phyloP scores from a whole-genome alignment of 2,797 vertebrate species.

The Hyperoplus lanceolatus region DNA sequence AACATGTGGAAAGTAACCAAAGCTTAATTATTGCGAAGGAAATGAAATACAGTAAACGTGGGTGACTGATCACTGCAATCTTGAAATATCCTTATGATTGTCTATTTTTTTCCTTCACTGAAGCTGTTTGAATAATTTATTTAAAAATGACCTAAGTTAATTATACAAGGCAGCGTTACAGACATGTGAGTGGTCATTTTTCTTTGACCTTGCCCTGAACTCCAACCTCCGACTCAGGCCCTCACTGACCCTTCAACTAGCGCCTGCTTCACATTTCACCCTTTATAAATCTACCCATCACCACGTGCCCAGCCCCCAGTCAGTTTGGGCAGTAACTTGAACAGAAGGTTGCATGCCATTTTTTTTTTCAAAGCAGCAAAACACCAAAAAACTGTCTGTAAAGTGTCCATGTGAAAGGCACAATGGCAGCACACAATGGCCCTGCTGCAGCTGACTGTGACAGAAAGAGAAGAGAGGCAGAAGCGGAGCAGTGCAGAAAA shows the following conservation, averaged over 20 bases:
- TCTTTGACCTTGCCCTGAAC: slow-evolving; percentile 78
- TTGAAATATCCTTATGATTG: slow-evolving; percentile 9
- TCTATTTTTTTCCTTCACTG: slow-evolving; percentile 4
- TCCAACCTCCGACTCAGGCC: slow-evolving; percentile 62
- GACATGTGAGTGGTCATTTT: slow-evolving; percentile 25
- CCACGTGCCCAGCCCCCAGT: slow-evolving; percentile 31
- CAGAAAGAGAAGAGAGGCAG: slow-evolving; percentile 11
- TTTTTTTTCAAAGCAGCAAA: slow-evolving; percentile 17
- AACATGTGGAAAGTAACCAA: slow-evolving; percentile 13
- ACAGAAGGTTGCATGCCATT: slow-evolving; percentile 26
- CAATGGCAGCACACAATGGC: slow-evolving; percentile 13
- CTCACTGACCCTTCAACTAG: slow-evolving; percentile 55
- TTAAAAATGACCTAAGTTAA: slow-evolving; percentile 42
- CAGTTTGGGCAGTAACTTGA: slow-evolving; percentile 53
- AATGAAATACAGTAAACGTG: slow-evolving; percentile 12
- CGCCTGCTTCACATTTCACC: slow-evolving; percentile 74
- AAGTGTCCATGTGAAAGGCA: slow-evolving; percentile 50
- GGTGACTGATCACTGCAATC: slow-evolving; percentile 2
- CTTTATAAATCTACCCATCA: slow-evolving; percentile 76
- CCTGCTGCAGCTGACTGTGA: slow-evolving; percentile 37
- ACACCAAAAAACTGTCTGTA: slow-evolving; percentile 19
- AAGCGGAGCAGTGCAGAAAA: slow-evolving; percentile 29
- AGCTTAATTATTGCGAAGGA: slow-evolving; percentile 11
- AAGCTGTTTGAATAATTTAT: slow-evolving; percentile 39
- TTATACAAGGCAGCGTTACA: slow-evolving; percentile 42